These are phyloP conservation scores for Phymorhynchus buccinoides DNA, from an alignment of 1,140 invertebrate species.

Conservation along the genomic window DNA sequence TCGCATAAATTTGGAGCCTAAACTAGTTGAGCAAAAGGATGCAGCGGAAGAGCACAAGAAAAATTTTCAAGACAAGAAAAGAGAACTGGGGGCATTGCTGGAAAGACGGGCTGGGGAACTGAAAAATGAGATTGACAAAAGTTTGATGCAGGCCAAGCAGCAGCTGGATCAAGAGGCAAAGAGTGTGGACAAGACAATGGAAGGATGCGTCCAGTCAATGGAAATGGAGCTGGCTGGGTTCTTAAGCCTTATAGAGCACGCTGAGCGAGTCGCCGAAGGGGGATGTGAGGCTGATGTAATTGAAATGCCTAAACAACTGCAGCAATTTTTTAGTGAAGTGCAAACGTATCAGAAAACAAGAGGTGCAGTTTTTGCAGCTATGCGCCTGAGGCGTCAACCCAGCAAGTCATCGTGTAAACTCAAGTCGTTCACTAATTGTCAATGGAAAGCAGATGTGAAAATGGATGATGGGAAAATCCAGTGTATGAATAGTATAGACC, in stretches of 20 bases:
- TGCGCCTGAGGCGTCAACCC: background rate
- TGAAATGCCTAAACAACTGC: background rate
- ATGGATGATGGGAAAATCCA: background rate
- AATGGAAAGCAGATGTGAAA: background rate
- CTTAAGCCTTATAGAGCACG: slow-evolving; percentile 18
- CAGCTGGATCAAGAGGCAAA: background rate
- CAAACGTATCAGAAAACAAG: no score
- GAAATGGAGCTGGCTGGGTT: background rate
- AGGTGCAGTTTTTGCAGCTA: no score
- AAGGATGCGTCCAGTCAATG: background rate
- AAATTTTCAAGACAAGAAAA: background rate
- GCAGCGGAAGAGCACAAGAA: background rate
- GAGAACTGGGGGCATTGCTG: background rate
- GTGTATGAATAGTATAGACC: background rate
- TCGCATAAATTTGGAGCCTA: background rate
- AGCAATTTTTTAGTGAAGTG: background rate
- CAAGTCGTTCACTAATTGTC: background rate
- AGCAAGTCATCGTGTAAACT: background rate
- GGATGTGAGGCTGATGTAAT: slow-evolving; percentile 33
- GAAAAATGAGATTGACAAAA: background rate
- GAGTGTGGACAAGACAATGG: background rate
- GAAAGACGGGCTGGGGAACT: slow-evolving; percentile 11
- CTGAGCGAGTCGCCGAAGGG: background rate
- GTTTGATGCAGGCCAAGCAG: background rate
- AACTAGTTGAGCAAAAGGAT: background rate